Percentiles rank a stretch among this genome's conserved stretches.
These are phyloP conservation scores for Xiphorhynchus erythropygius DNA, from an alignment of 2,797 vertebrate genomes.

Conservation along the genomic window DNA sequence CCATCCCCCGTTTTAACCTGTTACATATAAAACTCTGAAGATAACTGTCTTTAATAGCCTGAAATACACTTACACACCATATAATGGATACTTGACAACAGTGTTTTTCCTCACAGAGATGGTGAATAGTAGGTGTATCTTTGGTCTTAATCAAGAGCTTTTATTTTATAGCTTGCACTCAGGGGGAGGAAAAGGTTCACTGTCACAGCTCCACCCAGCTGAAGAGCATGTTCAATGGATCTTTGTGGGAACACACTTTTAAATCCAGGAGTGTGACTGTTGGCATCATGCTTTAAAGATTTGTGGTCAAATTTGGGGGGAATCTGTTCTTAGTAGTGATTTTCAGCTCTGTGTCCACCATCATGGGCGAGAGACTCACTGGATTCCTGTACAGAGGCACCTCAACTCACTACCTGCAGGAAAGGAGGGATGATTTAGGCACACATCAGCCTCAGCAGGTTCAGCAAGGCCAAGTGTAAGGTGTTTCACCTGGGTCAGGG, in stretches of 20 bases:
- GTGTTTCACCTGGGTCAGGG: background rate
- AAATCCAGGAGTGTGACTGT: background rate
- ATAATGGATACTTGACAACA: conserved; percentile 4
- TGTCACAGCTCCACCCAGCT: background rate
- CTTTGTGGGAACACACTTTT: background rate
- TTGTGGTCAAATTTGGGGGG: background rate
- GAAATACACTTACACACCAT: background rate
- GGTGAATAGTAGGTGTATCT: background rate
- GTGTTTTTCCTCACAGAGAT: background rate
- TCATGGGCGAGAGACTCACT: rapidly evolving
- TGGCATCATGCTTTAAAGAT: background rate
- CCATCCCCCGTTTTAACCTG: background rate
- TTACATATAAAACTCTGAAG: background rate
- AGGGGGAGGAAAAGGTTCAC: background rate
- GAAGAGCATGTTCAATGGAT: background rate
- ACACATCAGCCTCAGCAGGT: background rate
- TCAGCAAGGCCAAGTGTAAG: background rate
- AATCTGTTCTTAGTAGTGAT: background rate
- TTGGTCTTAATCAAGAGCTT: background rate
- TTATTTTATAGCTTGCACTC: background rate
- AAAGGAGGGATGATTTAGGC: background rate
- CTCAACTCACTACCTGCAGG: background rate
- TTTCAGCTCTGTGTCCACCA: background rate
- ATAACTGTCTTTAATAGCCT: conserved; percentile 22
- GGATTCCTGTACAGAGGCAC: background rate